Conservation (phyloP, 1,140 invertebrate species). For the Hylaeus anthracinus region DNA sequence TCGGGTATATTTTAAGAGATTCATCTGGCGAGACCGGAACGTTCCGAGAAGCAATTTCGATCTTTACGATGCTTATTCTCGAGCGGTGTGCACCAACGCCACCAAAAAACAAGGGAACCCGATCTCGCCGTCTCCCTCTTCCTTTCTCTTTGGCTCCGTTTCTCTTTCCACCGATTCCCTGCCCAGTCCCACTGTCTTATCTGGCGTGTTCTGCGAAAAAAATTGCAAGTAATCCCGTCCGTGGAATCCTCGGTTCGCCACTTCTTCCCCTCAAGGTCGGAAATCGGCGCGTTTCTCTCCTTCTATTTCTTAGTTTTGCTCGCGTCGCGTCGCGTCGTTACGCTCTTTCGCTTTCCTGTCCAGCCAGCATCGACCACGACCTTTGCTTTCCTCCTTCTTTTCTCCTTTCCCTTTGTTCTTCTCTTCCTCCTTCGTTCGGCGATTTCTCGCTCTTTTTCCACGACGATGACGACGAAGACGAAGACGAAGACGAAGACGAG, state of each 20-base stretch:
- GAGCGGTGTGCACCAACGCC: slow-evolving; percentile 43
- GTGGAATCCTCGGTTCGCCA: slow-evolving; percentile 45
- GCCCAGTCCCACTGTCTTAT: not conserved
- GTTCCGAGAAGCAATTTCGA: slow-evolving; percentile 75
- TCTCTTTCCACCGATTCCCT: not conserved
- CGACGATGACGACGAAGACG: too few species aligned
- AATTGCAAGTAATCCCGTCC: slow-evolving; percentile 33
- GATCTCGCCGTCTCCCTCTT: too few species aligned
- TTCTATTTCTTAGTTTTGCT: too few species aligned
- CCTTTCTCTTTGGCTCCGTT: not conserved
- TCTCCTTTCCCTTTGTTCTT: slow-evolving; percentile 27
- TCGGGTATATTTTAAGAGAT: slow-evolving; percentile 74
- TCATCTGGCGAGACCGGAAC: slow-evolving; percentile 62
- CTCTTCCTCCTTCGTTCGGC: not conserved
- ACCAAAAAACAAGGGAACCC: slow-evolving; percentile 56
- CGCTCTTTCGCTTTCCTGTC: not conserved
- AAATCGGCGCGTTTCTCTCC: slow-evolving; percentile 36
- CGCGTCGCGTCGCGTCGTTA: not conserved
- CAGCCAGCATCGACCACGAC: slow-evolving; percentile 6
- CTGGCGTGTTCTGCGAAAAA: slow-evolving; percentile 25
- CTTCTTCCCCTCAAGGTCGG: slow-evolving; percentile 55
- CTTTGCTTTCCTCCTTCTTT: slow-evolving; percentile 36
- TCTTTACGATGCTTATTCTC: slow-evolving; percentile 76
- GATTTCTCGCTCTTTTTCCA: not conserved
- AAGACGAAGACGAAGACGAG: not conserved